Percentiles rank a stretch among this genome's conserved stretches.
These are phyloP conservation scores for Gallinago nigripennis DNA, from an alignment of 2,797 vertebrate genomes.

Conservation along the genomic window DNA sequence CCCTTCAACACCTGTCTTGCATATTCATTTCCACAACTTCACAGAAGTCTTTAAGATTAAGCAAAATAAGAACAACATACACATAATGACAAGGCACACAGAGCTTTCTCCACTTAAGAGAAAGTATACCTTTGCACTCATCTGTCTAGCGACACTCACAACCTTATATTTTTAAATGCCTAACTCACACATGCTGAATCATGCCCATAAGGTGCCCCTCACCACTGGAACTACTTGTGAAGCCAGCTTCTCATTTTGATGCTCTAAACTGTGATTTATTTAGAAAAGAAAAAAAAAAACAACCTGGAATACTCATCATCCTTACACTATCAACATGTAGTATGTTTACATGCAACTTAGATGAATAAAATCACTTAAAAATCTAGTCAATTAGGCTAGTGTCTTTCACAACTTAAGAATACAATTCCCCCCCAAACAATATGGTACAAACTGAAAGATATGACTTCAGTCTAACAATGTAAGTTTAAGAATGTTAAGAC, in stretches of 20 bases:
- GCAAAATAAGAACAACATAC: neutral
- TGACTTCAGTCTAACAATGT: neutral
- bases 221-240: neutral
- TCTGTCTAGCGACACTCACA: neutral
- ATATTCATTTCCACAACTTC: neutral
- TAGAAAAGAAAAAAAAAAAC: neutral
- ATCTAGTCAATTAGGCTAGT: neutral
- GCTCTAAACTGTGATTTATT: neutral
- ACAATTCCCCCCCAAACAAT: rapidly evolving
- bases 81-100: neutral
- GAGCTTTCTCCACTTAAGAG: neutral
- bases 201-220: neutral
- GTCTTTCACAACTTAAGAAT: neutral
- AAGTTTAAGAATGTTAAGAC: neutral
- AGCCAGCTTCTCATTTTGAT: neutral
- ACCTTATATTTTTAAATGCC: neutral
- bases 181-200: neutral
- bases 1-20: neutral
- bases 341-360: neutral
- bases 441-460: neutral
- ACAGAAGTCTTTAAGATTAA: neutral
- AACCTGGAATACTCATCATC: neutral
- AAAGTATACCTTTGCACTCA: neutral
- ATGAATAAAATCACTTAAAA: neutral
- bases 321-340: neutral